A percentile compares a stretch with the other conserved stretches of the same genome.
Evolutionary conservation across 53 echinoderm and acorn worm genomes (phyloP).

Genomic region (Astropecten irregularis): DNA sequence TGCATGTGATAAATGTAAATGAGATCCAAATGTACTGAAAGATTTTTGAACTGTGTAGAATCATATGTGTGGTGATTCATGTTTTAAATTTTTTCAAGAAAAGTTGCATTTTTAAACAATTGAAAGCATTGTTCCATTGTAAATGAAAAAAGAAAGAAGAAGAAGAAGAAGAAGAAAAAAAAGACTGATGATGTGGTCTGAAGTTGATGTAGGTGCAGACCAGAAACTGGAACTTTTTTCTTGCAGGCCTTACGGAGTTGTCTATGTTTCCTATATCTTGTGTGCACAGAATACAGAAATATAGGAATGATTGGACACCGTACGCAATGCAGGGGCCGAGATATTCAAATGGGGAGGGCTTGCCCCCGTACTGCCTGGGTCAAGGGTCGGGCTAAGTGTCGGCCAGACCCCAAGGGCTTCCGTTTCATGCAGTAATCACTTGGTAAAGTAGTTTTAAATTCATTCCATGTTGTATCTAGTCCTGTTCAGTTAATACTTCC

Average conservation of each 20-base stretch:
- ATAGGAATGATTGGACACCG: conserved; percentile 20
- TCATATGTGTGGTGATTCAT: too few relatives aligned
- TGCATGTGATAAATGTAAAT: too few relatives aligned
- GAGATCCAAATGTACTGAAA: too few relatives aligned
- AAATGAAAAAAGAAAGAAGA: neutral
- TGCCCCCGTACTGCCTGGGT: conserved; percentile 6
- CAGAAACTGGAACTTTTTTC: conserved; percentile 21
- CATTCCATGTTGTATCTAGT: too few relatives aligned
- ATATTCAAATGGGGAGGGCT: conserved; percentile 1
- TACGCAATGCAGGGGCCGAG: conserved; percentile 7
- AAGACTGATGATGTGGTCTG: neutral
- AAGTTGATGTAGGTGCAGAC: neutral
- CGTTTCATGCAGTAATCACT: too few relatives aligned
- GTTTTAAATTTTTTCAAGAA: too few relatives aligned
- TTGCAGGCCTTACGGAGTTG: conserved; percentile 5
- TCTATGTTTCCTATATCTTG: conserved; percentile 24
- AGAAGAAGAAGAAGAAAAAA: too few relatives aligned
- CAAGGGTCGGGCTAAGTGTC: neutral
- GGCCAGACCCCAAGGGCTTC: neutral
- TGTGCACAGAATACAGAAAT: conserved; percentile 30
- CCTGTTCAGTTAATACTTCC: too few relatives aligned
- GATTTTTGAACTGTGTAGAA: too few relatives aligned
- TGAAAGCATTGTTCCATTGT: neutral
- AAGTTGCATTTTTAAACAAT: neutral
- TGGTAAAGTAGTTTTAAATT: too few relatives aligned